phyloP scores from a whole-genome alignment of 2,888 invertebrate species.

The Plagodis pulveraria region DNA sequence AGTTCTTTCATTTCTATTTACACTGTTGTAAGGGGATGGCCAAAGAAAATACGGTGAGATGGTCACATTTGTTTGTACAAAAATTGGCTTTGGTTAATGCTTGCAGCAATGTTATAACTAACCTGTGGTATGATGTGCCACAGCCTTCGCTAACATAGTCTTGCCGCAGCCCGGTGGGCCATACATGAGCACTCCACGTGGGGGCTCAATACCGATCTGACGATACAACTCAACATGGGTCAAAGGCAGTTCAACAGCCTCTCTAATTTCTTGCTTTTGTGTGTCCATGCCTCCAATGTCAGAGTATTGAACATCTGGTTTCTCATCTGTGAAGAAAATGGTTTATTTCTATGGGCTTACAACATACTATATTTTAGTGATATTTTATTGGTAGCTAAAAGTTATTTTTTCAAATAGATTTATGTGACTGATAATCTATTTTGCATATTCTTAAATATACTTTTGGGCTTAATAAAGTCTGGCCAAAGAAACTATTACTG shows the following conservation, averaged over 20 bases:
- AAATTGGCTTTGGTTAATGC: not conserved
- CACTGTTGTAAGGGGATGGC: no score
- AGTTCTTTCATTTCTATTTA: not conserved
- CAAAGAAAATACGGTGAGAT: no score
- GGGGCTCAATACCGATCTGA: constrained; percentile 99
- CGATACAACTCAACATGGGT: constrained; percentile 99
- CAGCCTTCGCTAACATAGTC: constrained; percentile 99
- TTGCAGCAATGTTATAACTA: constrained; percentile 27
- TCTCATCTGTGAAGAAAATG: constrained; percentile 89
- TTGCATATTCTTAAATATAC: no score
- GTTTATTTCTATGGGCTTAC: no score
- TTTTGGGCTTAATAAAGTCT: no score
- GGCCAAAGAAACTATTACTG: no score
- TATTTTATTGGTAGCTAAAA: no score
- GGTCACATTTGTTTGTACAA: no score
- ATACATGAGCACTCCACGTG: constrained; percentile 98
- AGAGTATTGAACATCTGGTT: constrained; percentile 98
- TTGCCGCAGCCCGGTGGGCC: constrained; percentile 99
- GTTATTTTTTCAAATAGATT: no score
- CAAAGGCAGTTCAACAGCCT: constrained; percentile 98
- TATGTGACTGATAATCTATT: no score
- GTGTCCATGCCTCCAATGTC: constrained; percentile 99
- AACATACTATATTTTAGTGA: no score
- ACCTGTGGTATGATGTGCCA: constrained; percentile 99
- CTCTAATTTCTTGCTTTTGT: constrained; percentile 99